A percentile compares a stretch with the other conserved stretches of the same genome.
Evolutionary conservation across 1,140 invertebrate genomes (phyloP).

Genomic region (Cydia strobilella): DNA sequence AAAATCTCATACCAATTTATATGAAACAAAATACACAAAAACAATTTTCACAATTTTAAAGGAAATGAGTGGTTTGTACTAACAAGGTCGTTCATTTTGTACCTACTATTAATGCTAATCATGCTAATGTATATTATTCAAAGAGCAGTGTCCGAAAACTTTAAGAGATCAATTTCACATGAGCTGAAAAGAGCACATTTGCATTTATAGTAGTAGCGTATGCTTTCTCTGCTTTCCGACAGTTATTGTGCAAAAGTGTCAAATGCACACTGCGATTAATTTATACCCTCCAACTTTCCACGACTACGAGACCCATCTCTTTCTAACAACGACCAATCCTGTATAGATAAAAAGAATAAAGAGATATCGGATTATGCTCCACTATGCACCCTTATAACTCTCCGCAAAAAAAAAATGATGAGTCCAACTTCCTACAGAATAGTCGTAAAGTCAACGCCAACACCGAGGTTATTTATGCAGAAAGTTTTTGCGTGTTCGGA

Average conservation of each 20-base stretch:
- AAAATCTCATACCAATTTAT: too few relatives aligned
- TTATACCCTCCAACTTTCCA: neutral
- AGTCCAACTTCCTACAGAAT: constrained; percentile 20
- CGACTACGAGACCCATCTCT: neutral
- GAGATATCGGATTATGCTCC: neutral
- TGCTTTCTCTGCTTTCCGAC: constrained; percentile 24
- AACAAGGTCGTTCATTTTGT: too few relatives aligned
- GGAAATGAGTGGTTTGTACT: too few relatives aligned
- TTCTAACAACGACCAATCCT: neutral
- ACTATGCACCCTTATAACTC: neutral
- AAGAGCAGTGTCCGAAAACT: neutral
- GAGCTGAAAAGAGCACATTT: neutral
- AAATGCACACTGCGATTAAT: constrained; percentile 25
- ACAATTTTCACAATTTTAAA: too few relatives aligned
- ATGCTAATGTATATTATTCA: neutral
- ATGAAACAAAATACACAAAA: too few relatives aligned
- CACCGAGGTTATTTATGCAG: constrained; percentile 12
- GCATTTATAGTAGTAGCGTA: constrained; percentile 10
- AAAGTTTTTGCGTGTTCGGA: constrained; percentile 18
- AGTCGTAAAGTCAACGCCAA: constrained; percentile 31
- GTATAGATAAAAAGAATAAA: neutral
- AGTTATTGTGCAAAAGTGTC: constrained; percentile 30
- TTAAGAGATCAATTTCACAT: neutral
- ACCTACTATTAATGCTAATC: too few relatives aligned
- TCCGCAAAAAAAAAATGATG: constrained; percentile 15